phyloP scores from a whole-genome alignment of 2,888 invertebrate species.

The Yponomeuta cagnagella region DNA sequence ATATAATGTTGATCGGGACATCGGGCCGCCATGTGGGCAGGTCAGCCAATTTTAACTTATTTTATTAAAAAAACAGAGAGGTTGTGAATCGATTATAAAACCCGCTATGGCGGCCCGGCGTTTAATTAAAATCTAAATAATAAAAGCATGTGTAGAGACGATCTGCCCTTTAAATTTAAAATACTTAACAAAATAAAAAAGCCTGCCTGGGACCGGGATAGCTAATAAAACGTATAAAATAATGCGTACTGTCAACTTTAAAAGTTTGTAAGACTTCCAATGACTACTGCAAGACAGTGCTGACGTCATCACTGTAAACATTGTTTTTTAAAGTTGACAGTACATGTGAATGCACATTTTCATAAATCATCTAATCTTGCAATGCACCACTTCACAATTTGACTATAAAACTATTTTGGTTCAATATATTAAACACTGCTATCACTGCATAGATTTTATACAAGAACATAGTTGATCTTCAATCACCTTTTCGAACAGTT shows the following conservation, averaged over 20 bases:
- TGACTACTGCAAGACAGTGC: not conserved
- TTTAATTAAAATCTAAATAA: constrained; percentile 51
- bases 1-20: constrained; percentile 40
- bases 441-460: constrained; percentile 9
- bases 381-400: not conserved
- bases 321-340: not conserved
- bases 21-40: constrained; percentile 47
- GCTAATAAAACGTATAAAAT: constrained; percentile 41
- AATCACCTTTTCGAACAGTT: constrained; percentile 7
- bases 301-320: not conserved
- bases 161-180: constrained; percentile 51
- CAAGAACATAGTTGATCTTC: not conserved
- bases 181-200: constrained; percentile 36
- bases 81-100: constrained; percentile 65
- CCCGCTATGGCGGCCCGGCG: constrained; percentile 52
- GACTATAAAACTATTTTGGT: not conserved
- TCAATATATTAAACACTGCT: not conserved
- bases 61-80: constrained; percentile 56
- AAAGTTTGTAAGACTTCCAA: not conserved
- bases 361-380: not conserved
- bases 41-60: constrained; percentile 68
- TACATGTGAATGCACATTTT: constrained; percentile 5
- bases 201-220: constrained; percentile 63
- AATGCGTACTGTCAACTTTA: constrained; percentile 24
- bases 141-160: constrained; percentile 45